Conservation (phyloP, 1,140 invertebrate genomes). For the Yoshiicerus persimilis region DNA sequence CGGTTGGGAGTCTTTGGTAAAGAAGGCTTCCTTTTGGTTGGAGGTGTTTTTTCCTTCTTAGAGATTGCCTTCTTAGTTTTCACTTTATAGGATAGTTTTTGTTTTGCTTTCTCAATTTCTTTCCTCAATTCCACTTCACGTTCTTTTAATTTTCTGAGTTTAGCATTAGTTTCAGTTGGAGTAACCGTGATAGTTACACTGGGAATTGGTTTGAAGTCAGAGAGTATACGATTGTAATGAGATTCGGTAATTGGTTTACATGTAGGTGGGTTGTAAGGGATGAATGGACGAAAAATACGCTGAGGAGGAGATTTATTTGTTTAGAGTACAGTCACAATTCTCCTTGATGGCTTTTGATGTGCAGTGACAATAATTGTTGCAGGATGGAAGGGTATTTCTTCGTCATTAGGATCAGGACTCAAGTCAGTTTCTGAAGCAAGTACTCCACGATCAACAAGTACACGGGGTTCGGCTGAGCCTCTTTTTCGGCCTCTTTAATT, state of each 20-base stretch:
- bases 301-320: not conserved
- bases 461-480: not conserved
- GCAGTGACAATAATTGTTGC: not conserved
- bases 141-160: not conserved
- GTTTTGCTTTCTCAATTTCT: not conserved
- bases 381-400: not conserved
- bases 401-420: not conserved
- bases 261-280: not conserved
- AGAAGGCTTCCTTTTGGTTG: not conserved
- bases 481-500: not conserved
- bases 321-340: not conserved
- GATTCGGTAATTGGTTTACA: not conserved
- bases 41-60: too few relatives aligned
- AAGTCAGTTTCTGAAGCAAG: not conserved
- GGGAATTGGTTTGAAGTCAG: not conserved
- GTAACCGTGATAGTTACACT: not conserved
- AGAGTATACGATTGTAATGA: not conserved
- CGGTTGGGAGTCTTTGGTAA: not conserved
- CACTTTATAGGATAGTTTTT: not conserved
- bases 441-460: not conserved
- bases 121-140: not conserved
- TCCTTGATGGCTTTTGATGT: not conserved
- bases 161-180: not conserved
- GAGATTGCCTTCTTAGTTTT: too few relatives aligned
- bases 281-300: not conserved